Base-by-base conservation (phyloP, 64 coral and sea anemone genomes). In the Stichodactyla helianthus region DNA sequence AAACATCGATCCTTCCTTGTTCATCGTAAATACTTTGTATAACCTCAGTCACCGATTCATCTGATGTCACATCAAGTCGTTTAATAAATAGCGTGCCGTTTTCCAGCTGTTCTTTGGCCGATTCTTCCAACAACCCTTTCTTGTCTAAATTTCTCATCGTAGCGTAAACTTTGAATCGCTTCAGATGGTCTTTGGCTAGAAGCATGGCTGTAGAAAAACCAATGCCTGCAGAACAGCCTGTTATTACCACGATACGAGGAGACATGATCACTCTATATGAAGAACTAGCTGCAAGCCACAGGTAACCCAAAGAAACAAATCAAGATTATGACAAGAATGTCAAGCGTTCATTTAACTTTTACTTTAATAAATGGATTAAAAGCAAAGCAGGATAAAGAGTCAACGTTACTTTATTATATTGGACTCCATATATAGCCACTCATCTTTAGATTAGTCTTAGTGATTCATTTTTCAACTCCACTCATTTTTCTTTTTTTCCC, bases 81-180 rank as follows among this genome's bases (percentile, higher is more conserved):
- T 82, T 89, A 0, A 96, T 71, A 55, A 96, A 84, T 2, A 96
- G 50, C 26, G 91, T 92, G 50, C 35, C 35, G 35, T 92, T 52
- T 50, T 84, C 77, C 50, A 96, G 59, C 26, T 77, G 53, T 25
- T 88, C 53, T 22, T 84, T 74, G 2, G 81, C 90, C 28, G 71
- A 80, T 26, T 68, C 58, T 18, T 92, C 87, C 6, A 96, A 84
- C 2, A 44, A 64, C 4, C 44, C 84, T 60, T 87, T 87, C 71
- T 96, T 96, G 15, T 82, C 84, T 35, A 96, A 70, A 83, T 93
- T 96, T 87, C 91, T 60, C 80, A 96, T 86, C 25, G 90, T 92
- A 11, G 94, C 94, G 78, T 96, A 96, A 22, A 96, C 94, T 87
- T 88, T 89, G 50, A 87, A 96, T 54, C 88, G 88, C 59, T 89